Evolutionary conservation across 2,888 invertebrate genomes (phyloP).

Genomic region (Agrenia bidenticulata): DNA sequence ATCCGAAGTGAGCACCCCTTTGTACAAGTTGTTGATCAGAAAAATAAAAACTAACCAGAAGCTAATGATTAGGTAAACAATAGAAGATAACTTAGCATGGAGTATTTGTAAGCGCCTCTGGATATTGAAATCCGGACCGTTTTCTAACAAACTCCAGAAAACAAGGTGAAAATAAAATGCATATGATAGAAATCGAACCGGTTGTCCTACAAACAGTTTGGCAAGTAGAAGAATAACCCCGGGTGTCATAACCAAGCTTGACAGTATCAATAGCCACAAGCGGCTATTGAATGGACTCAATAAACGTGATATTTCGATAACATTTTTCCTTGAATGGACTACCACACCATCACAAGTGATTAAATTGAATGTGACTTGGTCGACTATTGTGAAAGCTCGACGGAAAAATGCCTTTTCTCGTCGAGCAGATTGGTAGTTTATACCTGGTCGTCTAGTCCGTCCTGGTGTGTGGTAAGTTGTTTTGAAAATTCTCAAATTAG

Average conservation of each 20-base stretch:
- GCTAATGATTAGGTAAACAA: not conserved
- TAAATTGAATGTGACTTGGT: not conserved
- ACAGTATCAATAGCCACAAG: not conserved
- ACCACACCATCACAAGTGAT: conserved; percentile 2
- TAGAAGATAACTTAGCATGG: too few relatives aligned
- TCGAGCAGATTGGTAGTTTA: too few relatives aligned
- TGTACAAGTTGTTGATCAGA: conserved; percentile 14
- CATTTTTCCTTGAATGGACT: not conserved
- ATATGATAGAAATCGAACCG: not conserved
- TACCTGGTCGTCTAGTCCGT: too few relatives aligned
- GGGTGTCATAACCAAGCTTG: not conserved
- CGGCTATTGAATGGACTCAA: not conserved
- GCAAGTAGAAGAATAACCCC: not conserved
- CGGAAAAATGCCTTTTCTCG: too few relatives aligned
- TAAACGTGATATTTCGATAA: not conserved
- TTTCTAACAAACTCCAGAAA: not conserved
- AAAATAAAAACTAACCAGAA: not conserved
- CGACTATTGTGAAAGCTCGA: not conserved
- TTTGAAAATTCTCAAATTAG: too few relatives aligned
- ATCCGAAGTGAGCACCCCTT: not conserved
- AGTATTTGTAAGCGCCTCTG: not conserved
- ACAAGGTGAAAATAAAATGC: not conserved
- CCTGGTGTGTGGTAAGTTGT: too few relatives aligned
- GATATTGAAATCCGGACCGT: not conserved
- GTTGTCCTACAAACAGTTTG: not conserved